These are phyloP conservation scores for Poeciliopsis gracilis DNA, from an alignment of 2,797 vertebrate genomes.

Conservation along the genomic window DNA sequence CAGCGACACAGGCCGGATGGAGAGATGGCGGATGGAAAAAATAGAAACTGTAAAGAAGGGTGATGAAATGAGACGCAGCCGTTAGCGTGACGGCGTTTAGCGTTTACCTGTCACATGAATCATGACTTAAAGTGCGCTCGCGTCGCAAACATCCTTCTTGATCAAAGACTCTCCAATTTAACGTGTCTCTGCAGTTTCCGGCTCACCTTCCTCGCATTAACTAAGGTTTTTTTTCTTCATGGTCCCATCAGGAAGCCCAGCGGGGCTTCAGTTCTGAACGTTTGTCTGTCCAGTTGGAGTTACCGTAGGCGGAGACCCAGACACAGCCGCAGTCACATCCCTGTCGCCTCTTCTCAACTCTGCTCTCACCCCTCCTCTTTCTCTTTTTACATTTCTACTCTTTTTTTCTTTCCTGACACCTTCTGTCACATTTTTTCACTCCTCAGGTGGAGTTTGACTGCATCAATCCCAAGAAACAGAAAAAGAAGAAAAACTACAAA, in stretches of 20 bases:
- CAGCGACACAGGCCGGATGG: constrained; percentile 33
- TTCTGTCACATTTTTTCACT: neutral
- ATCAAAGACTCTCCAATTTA: constrained; percentile 15
- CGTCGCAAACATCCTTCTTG: constrained; percentile 21
- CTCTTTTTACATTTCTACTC: neutral
- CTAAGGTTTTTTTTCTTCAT: neutral
- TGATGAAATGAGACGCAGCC: constrained; percentile 59
- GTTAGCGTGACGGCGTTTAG: constrained; percentile 62
- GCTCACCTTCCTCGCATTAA: neutral
- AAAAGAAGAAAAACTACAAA: constrained; percentile 97
- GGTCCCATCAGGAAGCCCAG: neutral
- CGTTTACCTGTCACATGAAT: constrained; percentile 56
- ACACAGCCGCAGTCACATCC: constrained; percentile 21
- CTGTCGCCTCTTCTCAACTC: constrained; percentile 21
- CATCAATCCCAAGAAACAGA: constrained; percentile 98
- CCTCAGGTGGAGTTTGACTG: constrained; percentile 96
- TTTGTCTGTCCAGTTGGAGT: constrained; percentile 25
- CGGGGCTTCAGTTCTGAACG: neutral
- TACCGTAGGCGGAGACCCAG: constrained; percentile 11
- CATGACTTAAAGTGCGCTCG: constrained; percentile 32
- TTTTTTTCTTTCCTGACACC: constrained; percentile 12
- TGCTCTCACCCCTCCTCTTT: constrained; percentile 19
- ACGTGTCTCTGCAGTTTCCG: constrained; percentile 8
- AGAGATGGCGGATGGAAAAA: constrained; percentile 18
- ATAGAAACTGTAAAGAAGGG: constrained; percentile 24